A percentile compares a stretch with the other conserved stretches of the same genome.
Conservation (phyloP, 2,113 vertebrate genomes). For the Hiodon tergisus region DNA sequence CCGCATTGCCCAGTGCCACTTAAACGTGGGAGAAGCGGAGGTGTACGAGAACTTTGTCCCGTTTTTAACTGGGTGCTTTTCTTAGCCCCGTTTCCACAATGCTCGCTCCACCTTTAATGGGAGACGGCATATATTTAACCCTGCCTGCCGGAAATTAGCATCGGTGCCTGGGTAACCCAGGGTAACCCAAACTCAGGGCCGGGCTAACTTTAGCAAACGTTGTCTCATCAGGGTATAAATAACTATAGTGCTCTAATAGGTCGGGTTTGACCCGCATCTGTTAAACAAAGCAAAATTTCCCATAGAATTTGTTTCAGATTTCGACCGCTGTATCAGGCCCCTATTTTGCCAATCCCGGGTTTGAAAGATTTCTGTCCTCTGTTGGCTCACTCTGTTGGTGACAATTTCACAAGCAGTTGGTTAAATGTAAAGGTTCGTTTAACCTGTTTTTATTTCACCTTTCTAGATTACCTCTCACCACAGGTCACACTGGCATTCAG, state of each 20-base stretch:
- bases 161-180: slow-evolving; percentile 52
- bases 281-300: slow-evolving; percentile 45
- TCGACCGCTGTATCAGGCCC: not conserved
- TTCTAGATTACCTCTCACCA: too few relatives aligned
- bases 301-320: slow-evolving; percentile 34
- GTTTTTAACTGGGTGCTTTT: slow-evolving; percentile 51
- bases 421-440: too few relatives aligned
- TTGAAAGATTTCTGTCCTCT: not conserved
- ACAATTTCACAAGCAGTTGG: too few relatives aligned
- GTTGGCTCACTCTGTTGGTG: not conserved
- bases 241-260: slow-evolving; percentile 37
- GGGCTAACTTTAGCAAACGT: slow-evolving; percentile 59
- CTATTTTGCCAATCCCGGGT: slow-evolving; percentile 3
- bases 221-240: slow-evolving; percentile 58
- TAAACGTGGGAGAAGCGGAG: slow-evolving; percentile 67
- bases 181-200: slow-evolving; percentile 48
- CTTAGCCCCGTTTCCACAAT: slow-evolving; percentile 41
- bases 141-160: slow-evolving; percentile 48
- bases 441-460: too few relatives aligned
- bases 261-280: slow-evolving; percentile 29
- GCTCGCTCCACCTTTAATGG: slow-evolving; percentile 59
- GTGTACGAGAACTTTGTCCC: slow-evolving; percentile 44
- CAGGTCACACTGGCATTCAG: too few relatives aligned
- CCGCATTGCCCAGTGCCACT: not conserved
- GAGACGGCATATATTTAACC: slow-evolving; percentile 60